A percentile compares a stretch with the other conserved stretches of the same genome.
These are phyloP conservation scores for Gobio occitaniae DNA, from an alignment of 2,797 vertebrate genomes.

Conservation along the genomic window DNA sequence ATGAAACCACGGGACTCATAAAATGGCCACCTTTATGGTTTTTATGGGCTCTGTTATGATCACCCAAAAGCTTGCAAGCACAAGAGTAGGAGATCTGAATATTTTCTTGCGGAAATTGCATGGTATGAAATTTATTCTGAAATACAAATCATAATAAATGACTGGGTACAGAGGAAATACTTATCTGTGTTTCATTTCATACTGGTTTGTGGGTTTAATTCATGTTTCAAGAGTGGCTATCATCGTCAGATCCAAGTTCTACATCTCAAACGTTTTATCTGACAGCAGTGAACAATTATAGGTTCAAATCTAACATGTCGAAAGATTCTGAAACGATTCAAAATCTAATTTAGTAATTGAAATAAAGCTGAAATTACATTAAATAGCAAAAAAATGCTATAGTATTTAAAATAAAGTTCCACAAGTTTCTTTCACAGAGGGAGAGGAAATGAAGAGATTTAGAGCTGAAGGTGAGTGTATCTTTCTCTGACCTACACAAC, in stretches of 20 bases:
- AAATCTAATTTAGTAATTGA: neutral
- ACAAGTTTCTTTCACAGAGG: neutral
- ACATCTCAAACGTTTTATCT: neutral
- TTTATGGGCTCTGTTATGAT: constrained; percentile 15
- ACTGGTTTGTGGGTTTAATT: constrained; percentile 29
- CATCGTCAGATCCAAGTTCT: neutral
- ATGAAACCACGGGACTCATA: constrained; percentile 6
- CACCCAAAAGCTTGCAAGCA: constrained; percentile 19
- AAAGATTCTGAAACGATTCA: neutral
- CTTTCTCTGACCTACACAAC: constrained; percentile 33
- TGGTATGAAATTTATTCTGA: neutral
- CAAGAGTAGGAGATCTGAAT: neutral
- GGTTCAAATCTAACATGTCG: neutral
- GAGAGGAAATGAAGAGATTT: constrained; percentile 49
- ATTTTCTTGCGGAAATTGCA: neutral
- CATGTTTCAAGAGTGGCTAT: neutral
- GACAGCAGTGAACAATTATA: constrained; percentile 7
- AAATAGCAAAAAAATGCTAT: neutral
- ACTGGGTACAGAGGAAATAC: constrained; percentile 1
- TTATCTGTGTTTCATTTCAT: constrained; percentile 8
- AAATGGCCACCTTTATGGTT: constrained; percentile 24
- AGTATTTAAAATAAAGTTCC: neutral
- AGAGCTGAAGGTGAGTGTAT: constrained; percentile 37
- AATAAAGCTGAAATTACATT: neutral
- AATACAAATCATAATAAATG: constrained; percentile 11